Percentiles rank a stretch among this genome's conserved stretches.
These are phyloP conservation scores for Poeciliopsis occidentalis DNA, from an alignment of 2,113 vertebrate genomes.

Conservation along the genomic window DNA sequence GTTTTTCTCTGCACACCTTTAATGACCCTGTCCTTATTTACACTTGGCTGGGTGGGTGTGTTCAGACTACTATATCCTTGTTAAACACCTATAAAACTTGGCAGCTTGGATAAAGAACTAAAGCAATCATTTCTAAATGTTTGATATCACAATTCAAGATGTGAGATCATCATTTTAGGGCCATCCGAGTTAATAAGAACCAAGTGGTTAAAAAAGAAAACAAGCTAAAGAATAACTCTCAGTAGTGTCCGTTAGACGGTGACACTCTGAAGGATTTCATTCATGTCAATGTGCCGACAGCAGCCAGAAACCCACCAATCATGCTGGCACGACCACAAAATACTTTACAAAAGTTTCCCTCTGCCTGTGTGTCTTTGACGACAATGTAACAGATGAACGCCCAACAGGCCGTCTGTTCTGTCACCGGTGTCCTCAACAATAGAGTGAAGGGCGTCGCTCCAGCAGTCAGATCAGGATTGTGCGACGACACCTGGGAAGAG, in stretches of 20 bases:
- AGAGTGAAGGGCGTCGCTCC: conserved; percentile 34
- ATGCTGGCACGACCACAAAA: conserved; percentile 16
- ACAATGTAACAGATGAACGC: conserved; percentile 12
- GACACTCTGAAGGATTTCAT: background rate
- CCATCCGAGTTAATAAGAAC: background rate
- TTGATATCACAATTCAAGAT: background rate
- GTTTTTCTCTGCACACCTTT: background rate
- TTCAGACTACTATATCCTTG: conserved; percentile 5
- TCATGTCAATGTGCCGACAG: conserved; percentile 4
- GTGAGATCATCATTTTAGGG: too few relatives aligned
- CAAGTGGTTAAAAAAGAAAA: background rate
- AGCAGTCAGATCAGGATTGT: conserved; percentile 35
- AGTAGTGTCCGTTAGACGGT: too few relatives aligned
- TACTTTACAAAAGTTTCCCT: conserved; percentile 43
- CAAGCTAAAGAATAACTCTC: too few relatives aligned
- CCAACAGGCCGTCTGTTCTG: conserved; percentile 44
- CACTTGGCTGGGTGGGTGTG: background rate
- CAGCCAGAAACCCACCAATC: conserved; percentile 36
- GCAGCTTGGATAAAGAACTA: background rate
- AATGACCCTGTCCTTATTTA: background rate
- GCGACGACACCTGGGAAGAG: conserved; percentile 24
- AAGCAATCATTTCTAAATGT: background rate
- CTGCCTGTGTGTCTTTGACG: conserved; percentile 19
- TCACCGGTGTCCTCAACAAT: conserved; percentile 57
- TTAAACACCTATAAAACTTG: conserved; percentile 1